Conservation (phyloP, 2,797 vertebrate species). For the Micropoecilia bifurca region DNA sequence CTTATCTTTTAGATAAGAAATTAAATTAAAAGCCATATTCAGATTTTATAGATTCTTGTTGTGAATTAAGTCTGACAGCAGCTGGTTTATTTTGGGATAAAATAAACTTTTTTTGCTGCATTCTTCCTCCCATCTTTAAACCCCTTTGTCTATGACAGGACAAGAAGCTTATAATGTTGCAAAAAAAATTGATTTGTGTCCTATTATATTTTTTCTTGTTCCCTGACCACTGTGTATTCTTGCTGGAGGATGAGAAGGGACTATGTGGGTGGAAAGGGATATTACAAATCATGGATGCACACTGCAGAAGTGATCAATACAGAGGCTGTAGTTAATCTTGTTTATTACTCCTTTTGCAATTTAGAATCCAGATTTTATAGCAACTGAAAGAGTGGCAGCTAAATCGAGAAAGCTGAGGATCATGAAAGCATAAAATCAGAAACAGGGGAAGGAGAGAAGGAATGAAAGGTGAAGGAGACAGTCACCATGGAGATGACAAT, state of each 20-base stretch:
- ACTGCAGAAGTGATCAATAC: slow-evolving; percentile 70
- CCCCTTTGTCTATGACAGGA: slow-evolving; percentile 42
- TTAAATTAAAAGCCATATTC: neutral
- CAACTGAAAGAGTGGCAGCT: slow-evolving; percentile 64
- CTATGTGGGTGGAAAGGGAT: slow-evolving; percentile 16
- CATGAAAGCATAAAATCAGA: slow-evolving; percentile 42
- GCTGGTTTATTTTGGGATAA: neutral
- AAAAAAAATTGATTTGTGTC: slow-evolving; percentile 66
- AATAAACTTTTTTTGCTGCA: slow-evolving; percentile 31
- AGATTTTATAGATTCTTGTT: neutral
- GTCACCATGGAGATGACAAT: slow-evolving; percentile 74
- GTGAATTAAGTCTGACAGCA: neutral
- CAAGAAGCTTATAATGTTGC: slow-evolving; percentile 61
- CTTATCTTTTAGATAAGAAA: too few relatives aligned
- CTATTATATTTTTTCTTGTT: slow-evolving; percentile 67
- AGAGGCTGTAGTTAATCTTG: slow-evolving; percentile 70
- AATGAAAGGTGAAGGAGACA: slow-evolving; percentile 62
- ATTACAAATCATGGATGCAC: slow-evolving; percentile 73
- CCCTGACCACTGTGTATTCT: slow-evolving; percentile 30
- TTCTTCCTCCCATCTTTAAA: slow-evolving; percentile 38
- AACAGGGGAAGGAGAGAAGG: slow-evolving; percentile 23
- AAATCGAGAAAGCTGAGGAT: slow-evolving; percentile 55
- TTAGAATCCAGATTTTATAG: slow-evolving; percentile 76
- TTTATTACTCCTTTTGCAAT: slow-evolving; percentile 77
- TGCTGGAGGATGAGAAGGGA: slow-evolving; percentile 26